Evolutionary conservation across 1,140 invertebrate genomes (phyloP).

Genomic region (Heliconius eleuchia): DNA sequence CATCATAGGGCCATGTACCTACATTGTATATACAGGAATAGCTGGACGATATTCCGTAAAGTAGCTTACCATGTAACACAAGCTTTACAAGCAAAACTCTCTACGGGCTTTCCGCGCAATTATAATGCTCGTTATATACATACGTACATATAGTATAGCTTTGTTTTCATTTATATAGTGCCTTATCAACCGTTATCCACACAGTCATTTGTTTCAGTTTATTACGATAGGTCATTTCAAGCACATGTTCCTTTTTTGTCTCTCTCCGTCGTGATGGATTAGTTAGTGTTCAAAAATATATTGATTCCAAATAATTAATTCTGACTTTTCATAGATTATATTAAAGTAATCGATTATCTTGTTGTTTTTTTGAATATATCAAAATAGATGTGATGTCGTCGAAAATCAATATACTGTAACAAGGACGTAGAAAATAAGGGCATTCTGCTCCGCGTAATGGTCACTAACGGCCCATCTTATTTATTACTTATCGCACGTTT

Average conservation of each 20-base stretch:
- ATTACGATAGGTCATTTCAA: conserved; percentile 44
- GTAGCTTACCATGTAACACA: conserved; percentile 39
- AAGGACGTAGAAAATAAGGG: conserved; percentile 28
- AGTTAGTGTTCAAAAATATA: not conserved
- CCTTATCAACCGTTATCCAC: conserved; percentile 51
- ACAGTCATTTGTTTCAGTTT: conserved; percentile 62
- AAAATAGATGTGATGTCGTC: conserved; percentile 11
- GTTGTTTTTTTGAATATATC: not conserved
- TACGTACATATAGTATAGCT: not conserved
- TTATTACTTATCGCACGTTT: conserved; percentile 24
- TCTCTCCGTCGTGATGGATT: not conserved
- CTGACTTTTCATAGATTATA: not conserved
- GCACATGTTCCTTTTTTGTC: not conserved
- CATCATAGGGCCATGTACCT: not conserved
- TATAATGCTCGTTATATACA: conserved; percentile 3
- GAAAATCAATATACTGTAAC: conserved; percentile 27
- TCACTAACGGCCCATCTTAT: conserved; percentile 7
- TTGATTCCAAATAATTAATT: not conserved
- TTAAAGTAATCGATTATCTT: not conserved
- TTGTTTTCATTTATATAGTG: conserved; percentile 48
- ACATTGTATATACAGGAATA: not conserved
- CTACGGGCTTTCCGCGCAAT: conserved; percentile 48
- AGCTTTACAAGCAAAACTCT: conserved; percentile 42
- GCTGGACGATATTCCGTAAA: not conserved
- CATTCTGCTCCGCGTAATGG: conserved; percentile 10